These are phyloP conservation scores for Lysandra coridon DNA, from an alignment of 2,888 invertebrate genomes.

Conservation along the genomic window DNA sequence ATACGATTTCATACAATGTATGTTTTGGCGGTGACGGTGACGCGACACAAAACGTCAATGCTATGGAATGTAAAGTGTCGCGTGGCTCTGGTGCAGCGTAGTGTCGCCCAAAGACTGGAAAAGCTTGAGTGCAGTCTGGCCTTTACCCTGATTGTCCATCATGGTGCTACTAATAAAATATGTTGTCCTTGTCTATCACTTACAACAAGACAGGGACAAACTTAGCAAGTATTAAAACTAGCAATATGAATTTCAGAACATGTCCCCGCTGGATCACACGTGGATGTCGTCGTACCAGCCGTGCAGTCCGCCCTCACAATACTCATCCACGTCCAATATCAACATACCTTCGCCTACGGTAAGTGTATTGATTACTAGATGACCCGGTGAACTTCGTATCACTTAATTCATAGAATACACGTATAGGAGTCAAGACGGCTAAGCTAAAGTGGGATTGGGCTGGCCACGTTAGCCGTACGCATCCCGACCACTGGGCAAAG, in stretches of 20 bases:
- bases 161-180: neutral
- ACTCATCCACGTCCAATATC: slow-evolving; percentile 78
- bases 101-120: neutral
- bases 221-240: neutral
- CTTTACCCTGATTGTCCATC: neutral
- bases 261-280: slow-evolving; percentile 82
- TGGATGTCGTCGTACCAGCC: slow-evolving; percentile 81
- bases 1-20: no score
- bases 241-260: slow-evolving; percentile 59
- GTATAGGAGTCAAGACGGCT: no score
- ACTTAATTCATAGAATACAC: no score
- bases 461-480: no score
- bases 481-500: no score
- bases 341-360: slow-evolving; percentile 83
- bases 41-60: neutral
- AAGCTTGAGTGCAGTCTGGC: neutral
- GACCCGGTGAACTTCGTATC: no score
- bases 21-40: neutral
- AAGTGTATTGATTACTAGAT: slow-evolving; percentile 46
- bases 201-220: neutral
- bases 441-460: no score
- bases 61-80: neutral
- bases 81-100: neutral
- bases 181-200: neutral
- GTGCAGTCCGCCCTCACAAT: slow-evolving; percentile 78